Evolutionary conservation across 1,140 invertebrate genomes (phyloP).

Genomic region (Drosophila aff.): DNA sequence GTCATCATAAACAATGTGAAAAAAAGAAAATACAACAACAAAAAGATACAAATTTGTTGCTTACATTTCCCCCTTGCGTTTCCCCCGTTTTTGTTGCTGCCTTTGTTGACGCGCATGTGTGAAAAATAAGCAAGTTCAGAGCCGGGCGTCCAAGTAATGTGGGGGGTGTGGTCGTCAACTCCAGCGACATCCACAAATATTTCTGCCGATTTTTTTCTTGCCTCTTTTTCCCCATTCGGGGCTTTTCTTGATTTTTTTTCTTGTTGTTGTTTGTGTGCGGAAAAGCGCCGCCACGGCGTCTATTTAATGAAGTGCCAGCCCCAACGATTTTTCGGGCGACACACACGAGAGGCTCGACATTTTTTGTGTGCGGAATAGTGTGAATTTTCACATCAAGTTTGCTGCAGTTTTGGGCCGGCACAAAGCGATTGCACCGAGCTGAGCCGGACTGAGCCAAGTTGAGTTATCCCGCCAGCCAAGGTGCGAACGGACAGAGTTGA

Average conservation of each 20-base stretch:
- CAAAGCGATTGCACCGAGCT: conserved; percentile 28
- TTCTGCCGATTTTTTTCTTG: conserved; percentile 11
- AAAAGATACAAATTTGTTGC: conserved; percentile 64
- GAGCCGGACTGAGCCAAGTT: conserved; percentile 19
- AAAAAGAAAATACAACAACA: neutral
- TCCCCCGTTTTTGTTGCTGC: conserved; percentile 9
- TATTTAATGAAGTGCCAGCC: conserved; percentile 79
- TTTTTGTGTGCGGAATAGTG: conserved; percentile 56
- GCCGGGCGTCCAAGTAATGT: conserved; percentile 52
- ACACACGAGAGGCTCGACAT: conserved; percentile 24
- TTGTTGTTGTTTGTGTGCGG: conserved; percentile 28
- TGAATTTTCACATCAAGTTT: conserved; percentile 73
- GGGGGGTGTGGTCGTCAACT: conserved; percentile 60
- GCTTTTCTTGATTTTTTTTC: conserved; percentile 13
- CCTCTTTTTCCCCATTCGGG: conserved; percentile 16
- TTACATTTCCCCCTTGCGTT: conserved; percentile 43
- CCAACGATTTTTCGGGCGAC: conserved; percentile 28
- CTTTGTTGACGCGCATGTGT: conserved; percentile 72
- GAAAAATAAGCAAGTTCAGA: conserved; percentile 73
- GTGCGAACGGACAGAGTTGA: conserved; percentile 26
- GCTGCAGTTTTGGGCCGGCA: conserved; percentile 13
- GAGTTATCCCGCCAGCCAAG: conserved; percentile 36
- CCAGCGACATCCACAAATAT: conserved; percentile 37
- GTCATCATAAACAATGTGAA: conserved; percentile 76
- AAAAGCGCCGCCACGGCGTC: conserved; percentile 74